These are phyloP conservation scores for Drosophila cognata DNA, from an alignment of 2,888 invertebrate genomes.

Conservation along the genomic window DNA sequence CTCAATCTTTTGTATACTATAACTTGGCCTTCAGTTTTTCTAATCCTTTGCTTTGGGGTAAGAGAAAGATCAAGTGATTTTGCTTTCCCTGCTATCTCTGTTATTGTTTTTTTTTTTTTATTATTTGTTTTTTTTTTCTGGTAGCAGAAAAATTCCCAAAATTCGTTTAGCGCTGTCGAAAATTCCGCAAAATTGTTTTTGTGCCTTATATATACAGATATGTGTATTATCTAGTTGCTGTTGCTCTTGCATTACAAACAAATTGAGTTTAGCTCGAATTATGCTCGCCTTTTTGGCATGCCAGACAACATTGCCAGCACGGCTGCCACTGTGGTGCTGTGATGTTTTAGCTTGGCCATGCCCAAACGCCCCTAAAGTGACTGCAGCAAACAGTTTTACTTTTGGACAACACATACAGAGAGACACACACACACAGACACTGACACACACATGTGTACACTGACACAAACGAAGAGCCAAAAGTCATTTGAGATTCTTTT, in stretches of 20 bases:
- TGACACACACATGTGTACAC: slow-evolving; percentile 1
- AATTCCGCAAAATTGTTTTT: slow-evolving; percentile 72
- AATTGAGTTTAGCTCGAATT: slow-evolving; percentile 78
- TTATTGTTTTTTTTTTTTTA: background rate
- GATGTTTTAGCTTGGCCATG: slow-evolving; percentile 45
- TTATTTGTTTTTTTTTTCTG: background rate
- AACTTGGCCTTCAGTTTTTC: slow-evolving; percentile 18
- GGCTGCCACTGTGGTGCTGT: slow-evolving; percentile 9
- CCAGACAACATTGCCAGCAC: slow-evolving; percentile 38
- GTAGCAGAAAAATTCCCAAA: slow-evolving; percentile 48
- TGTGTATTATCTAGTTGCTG: slow-evolving; percentile 54
- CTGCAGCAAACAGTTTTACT: slow-evolving; percentile 78
- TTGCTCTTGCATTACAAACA: slow-evolving; percentile 60
- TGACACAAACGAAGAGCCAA: slow-evolving; percentile 50
- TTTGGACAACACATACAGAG: slow-evolving; percentile 36
- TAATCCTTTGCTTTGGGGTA: slow-evolving; percentile 26
- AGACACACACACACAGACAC: background rate
- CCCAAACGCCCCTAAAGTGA: slow-evolving; percentile 65
- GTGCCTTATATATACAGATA: slow-evolving; percentile 16
- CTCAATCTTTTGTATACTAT: slow-evolving; percentile 29
- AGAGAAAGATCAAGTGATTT: slow-evolving; percentile 23
- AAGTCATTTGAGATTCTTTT: slow-evolving; percentile 68
- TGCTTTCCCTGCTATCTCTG: slow-evolving; percentile 2
- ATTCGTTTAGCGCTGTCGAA: slow-evolving; percentile 75
- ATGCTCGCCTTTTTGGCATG: slow-evolving; percentile 62